Base-by-base conservation (phyloP, 2,797 vertebrate genomes). In the Falco peregrinus region DNA sequence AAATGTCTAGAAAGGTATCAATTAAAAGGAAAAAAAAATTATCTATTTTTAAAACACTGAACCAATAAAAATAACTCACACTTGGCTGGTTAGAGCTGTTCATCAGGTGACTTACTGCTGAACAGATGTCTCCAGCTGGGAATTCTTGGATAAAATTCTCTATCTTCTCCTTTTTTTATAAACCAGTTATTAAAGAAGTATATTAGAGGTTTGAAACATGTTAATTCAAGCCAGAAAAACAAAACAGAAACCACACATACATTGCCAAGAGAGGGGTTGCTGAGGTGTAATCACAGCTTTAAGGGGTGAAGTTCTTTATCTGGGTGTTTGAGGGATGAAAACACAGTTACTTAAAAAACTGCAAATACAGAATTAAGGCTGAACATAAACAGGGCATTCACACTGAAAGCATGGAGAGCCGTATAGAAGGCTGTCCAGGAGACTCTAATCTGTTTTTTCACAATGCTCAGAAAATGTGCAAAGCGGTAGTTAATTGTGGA, bases 51-150 rank as follows among this genome's bases (percentile, higher is more conserved):
- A 97, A 98, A 97, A 96, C 54, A 96, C 69, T 80, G 97, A 97
- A 97, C 97, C 96, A 97, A 97, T 97, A 98, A 97, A 98, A 98
- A 97, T 96, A 97, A 95, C 97, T 97, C 97, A 92, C 90, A 92
- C 93, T 97, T 97, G 97, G 97, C 97, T 97, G 92, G 92, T 70
- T 96, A 94, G 94, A 97, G 84, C 95, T 98, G 95, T 94, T 96
- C 95, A 94, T 97, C 93, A 96, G 96, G 97, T 97, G 96, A 97
- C 93, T 97, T 95, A 91, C 65, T 45, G 96, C 88, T 83, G 91
- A 97, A 97, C 95, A 97, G 97, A 97, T 98, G 97, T 97, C 86
- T 94, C 94, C 95, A 92, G 91, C 91, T 96, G 95, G 96, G 94
- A 94, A 93, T 95, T 94, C 94, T 92, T 90, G 88, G 91, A 88